Base-by-base conservation (phyloP, 2,888 invertebrate species). In the Brachyptera risi region DNA sequence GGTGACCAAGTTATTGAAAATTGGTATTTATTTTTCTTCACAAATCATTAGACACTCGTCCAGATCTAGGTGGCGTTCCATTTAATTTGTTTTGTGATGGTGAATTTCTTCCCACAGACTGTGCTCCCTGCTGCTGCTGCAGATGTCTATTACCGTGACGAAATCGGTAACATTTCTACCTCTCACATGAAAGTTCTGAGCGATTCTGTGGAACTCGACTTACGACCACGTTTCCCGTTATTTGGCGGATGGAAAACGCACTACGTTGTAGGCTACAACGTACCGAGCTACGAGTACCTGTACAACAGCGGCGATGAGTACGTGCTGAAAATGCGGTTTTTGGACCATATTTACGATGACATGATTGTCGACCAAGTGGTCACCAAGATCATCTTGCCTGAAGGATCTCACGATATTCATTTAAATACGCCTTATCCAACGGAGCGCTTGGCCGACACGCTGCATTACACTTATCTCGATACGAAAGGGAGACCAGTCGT, bases 181-280 rank as follows among this genome's bases (percentile, higher is more conserved):
- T 96, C 96, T 1, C 90, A 93, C 74, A 89, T 98, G 79, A 84
- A 88, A 66, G 79, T 90, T 23, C 83, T 90, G 68, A 91, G 92
- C 67, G 96, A 98, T 72, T 89, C 93, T 38, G 95, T 98, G 5
- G 97, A 99, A 71, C 77, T 99, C 2, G 97, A 97, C 71, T 80
- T 99, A n/a, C 82, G 95, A 56, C 99, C 98, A 0, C 82, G 99
- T 69, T 99, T 97, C 75, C 99, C 99, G 2, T 79, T 99, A 3
- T 99, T 98, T 75, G 99, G 99, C 59, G 99, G 99, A 13, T 99
- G 99, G 99, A 93, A 92, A 75, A 97, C 96, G 7, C 92, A 94
- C 68, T 99, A 99, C 76, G 90, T 89, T 42, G 80, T 99, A 50
- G 99, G 99, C 2, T 96, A 97, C 79, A 97, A 96, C 78, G 90